Evolutionary conservation across 2,888 invertebrate species (phyloP).

Genomic region (Heliconius hortense): DNA sequence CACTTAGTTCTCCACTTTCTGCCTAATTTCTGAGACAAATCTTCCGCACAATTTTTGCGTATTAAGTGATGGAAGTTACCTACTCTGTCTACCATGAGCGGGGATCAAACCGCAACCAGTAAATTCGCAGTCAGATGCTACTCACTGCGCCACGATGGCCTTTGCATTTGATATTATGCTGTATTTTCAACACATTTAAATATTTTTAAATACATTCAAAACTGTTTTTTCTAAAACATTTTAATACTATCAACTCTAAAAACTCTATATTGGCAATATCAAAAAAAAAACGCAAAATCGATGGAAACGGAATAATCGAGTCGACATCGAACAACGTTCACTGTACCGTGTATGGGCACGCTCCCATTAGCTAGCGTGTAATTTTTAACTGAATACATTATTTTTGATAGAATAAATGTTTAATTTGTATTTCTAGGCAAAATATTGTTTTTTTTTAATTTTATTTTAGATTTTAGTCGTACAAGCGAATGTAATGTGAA

Average conservation of each 20-base stretch:
- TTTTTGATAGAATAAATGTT: neutral
- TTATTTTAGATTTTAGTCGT: neutral
- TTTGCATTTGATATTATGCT: neutral
- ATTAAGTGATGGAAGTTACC: too few species aligned
- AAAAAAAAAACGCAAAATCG: slow-evolving; percentile 22
- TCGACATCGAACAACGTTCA: slow-evolving; percentile 20
- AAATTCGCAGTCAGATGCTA: too few species aligned
- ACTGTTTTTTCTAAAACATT: neutral
- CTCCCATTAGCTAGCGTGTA: slow-evolving; percentile 14
- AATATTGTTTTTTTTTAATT: neutral
- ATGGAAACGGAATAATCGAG: slow-evolving; percentile 17
- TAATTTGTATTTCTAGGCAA: neutral
- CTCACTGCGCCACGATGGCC: neutral
- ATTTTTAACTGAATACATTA: slow-evolving; percentile 7
- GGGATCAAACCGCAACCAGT: too few species aligned
- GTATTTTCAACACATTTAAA: too few species aligned
- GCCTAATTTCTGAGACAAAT: too few species aligned
- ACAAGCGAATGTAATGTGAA: too few species aligned
- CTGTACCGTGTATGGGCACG: slow-evolving; percentile 6
- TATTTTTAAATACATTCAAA: neutral
- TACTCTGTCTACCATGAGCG: too few species aligned
- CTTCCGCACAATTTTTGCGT: too few species aligned
- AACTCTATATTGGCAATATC: slow-evolving; percentile 13
- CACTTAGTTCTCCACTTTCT: neutral
- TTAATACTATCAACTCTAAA: neutral